Percentiles rank a stretch among this genome's conserved stretches.
Evolutionary conservation across 23 tunicate genomes (phyloP).

Genomic region (Halocynthia aurantium): DNA sequence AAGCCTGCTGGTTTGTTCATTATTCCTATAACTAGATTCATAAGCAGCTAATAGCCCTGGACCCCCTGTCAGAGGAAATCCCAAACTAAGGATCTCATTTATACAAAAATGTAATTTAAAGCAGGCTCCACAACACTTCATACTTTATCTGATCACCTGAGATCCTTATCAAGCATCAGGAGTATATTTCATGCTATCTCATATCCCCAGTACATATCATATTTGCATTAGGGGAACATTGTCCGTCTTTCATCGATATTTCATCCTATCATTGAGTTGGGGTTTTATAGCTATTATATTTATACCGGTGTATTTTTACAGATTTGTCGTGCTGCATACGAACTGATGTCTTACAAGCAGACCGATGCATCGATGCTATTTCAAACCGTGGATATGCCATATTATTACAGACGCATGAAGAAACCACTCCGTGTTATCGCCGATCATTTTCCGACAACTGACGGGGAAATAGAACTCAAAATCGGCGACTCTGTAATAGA

Average conservation of each 20-base stretch:
- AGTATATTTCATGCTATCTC: neutral
- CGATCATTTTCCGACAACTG: neutral
- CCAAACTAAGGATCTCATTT: no score
- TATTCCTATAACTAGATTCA: no score
- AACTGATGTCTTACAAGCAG: neutral
- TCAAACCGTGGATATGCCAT: neutral
- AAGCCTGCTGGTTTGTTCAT: neutral
- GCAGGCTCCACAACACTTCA: no score
- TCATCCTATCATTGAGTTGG: neutral
- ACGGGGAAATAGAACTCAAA: slow-evolving; percentile 1
- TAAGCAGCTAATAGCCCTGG: no score
- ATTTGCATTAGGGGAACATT: neutral
- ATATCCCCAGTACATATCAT: neutral
- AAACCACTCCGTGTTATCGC: neutral
- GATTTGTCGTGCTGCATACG: neutral
- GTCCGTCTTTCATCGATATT: neutral
- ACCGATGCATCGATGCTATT: neutral
- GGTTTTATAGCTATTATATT: neutral
- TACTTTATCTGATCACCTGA: no score
- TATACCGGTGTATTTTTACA: neutral
- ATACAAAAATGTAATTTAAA: no score
- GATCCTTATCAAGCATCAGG: neutral
- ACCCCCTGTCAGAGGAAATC: no score
- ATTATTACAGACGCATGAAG: neutral
- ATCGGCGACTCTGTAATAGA: neutral